phyloP scores from a whole-genome alignment of 2,797 vertebrate genomes.

The Nyctalus aviator region DNA sequence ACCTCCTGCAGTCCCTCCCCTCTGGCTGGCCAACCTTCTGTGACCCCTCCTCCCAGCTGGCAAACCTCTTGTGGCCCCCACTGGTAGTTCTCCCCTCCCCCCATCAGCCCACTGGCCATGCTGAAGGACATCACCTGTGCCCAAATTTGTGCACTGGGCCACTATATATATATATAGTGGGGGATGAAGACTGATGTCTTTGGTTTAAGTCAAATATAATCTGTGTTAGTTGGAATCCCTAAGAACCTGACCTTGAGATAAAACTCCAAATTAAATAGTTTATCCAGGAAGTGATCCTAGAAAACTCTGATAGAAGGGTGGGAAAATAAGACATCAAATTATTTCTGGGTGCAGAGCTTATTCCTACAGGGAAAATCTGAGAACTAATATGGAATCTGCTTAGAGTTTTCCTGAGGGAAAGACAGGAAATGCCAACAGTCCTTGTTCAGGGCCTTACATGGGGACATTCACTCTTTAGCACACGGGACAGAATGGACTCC shows the following conservation, averaged over 20 bases:
- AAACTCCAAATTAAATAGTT: not conserved
- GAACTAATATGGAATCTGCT: not conserved
- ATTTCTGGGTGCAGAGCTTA: not conserved
- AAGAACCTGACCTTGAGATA: not conserved
- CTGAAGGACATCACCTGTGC: too few relatives aligned
- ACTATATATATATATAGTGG: too few relatives aligned
- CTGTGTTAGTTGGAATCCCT: not conserved
- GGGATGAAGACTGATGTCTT: not conserved
- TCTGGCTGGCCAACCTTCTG: too few relatives aligned
- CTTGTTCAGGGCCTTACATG: not conserved
- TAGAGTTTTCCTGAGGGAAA: not conserved
- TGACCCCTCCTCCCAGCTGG: too few relatives aligned
- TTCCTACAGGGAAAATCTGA: not conserved
- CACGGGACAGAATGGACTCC: not conserved
- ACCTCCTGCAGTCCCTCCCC: too few relatives aligned
- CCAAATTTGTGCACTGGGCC: too few relatives aligned
- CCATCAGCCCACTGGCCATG: too few relatives aligned
- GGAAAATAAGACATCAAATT: not conserved
- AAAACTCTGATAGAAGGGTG: not conserved
- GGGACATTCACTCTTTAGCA: not conserved
- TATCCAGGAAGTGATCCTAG: not conserved
- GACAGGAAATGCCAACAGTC: not conserved
- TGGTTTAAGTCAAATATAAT: not conserved
- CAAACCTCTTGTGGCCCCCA: too few relatives aligned
- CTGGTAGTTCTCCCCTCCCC: too few relatives aligned